phyloP scores from a whole-genome alignment of 30 jellyfish, hydroid and myxozoan species.

The Aurelia coerulea region DNA sequence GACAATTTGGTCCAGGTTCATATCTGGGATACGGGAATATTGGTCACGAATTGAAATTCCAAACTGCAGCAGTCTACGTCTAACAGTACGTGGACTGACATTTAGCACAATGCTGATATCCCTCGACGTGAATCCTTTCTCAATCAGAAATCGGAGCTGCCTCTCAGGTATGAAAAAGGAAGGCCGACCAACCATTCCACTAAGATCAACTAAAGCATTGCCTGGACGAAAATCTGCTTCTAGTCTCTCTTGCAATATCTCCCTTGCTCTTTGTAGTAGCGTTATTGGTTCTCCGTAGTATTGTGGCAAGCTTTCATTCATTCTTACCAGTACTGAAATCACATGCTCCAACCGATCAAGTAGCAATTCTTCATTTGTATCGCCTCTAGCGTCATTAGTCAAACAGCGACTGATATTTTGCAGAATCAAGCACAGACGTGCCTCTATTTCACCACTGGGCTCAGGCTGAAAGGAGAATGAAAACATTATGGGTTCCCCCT shows the following conservation, averaged over 20 bases:
- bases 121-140: neutral
- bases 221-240: neutral
- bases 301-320: neutral
- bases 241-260: neutral
- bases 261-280: neutral
- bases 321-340: neutral
- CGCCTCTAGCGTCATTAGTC: neutral
- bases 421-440: neutral
- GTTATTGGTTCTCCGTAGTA: neutral
- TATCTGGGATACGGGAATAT: neutral
- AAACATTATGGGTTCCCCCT: too few species aligned
- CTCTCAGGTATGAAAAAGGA: neutral
- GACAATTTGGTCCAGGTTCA: conserved; percentile 7
- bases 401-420: neutral
- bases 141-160: neutral
- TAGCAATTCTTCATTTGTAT: neutral
- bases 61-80: neutral
- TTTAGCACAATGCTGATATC: neutral
- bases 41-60: neutral
- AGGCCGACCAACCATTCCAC: neutral
- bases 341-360: neutral
- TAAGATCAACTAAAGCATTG: too few species aligned
- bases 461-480: too few species aligned
- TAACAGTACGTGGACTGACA: conserved; percentile 16
- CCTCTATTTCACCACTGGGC: too few species aligned